Base-by-base conservation (phyloP, 2,113 vertebrate genomes). In the Pomatorhinus ruficollis region DNA sequence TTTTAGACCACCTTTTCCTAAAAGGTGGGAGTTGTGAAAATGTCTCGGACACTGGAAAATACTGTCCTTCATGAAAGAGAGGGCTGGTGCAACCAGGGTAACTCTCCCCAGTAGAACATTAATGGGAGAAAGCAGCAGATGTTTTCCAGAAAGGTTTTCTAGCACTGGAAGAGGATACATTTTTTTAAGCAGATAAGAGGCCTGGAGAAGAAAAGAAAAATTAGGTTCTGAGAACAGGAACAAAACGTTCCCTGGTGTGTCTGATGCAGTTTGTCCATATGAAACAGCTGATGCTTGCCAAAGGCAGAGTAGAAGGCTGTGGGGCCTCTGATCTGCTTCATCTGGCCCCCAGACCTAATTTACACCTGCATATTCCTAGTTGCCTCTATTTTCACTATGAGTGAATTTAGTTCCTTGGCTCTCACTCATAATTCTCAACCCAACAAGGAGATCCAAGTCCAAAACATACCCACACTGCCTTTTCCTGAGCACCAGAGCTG, bases 121-220 rank as follows among this genome's bases (percentile, higher is more conserved):
- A 39, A 61, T 50, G 33, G 33, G 47, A 94, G 44, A 61, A 80
- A 77, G 70, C 9, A 61, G 45, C 39, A 85, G 33, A 54, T 30
- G 31, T 83, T 88, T 93, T 83, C 75, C 66, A 77, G 45, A 24
- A 90, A 74, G 8, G 11, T 39, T 66, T 77, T 83, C 74, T 47
- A 77, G 10, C 3, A 11, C 59, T 83, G 70, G 53, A 87, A 82
- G 30, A 63, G 10, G 56, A 86, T 47, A 44, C 42, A 18, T 59
- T 47, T 90, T 95, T 83, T 90, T 19, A 74, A 91, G 79, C 31
- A 88, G 63, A 21, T 69, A 88, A 83, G 59, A 90, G 19, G 18
- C 74, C 83, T 88, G 63, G 24, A 83, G n/a, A 40, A 71, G 52
- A 83, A 90, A 77, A 91, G 53, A 93, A 85, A 54, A 93, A 80